Base-by-base conservation (phyloP, 2,113 vertebrate genomes). In the Mesoclemmys tuberculata region DNA sequence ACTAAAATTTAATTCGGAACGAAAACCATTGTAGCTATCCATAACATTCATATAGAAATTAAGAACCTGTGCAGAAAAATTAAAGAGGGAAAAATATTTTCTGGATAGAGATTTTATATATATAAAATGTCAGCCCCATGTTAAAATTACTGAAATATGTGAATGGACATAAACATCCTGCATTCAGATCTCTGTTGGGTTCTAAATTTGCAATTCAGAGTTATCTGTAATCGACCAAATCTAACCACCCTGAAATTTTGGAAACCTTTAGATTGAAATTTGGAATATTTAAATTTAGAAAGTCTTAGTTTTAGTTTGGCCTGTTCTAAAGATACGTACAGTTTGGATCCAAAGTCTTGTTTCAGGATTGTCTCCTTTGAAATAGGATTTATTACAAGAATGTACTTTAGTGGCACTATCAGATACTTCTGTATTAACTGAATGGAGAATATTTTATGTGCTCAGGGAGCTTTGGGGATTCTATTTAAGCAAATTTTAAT, bases 401-500 rank as follows among this genome's bases (percentile, higher is more conserved):
- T 24, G 3, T 91, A 58, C 8, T 85, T 22, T 13, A 64, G 18
- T 54, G 26, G 35, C 58, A 54, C 0, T 56, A 41, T 35, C 0
- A 0, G 51, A 90, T 86, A 44, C 38, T 6, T 44, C 52, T 75
- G 49, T 80, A 74, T 91, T 83, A 35, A 55, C n/a, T 86, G 79
- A 84, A 55, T 16, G 64, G 35, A 85, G 71, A 58, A 86, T 48
- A 21, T 82, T 92, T 93, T 49, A 51, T 77, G 79, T 27, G 44
- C 31, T 61, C 90, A 93, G 49, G 38, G 79, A 88, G 87, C 55
- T 38, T 19, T 75, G 81, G 61, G 10, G 31, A 18, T 91, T 82
- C 91, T 95, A 35, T 92, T 94, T 89, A 92, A 95, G 26, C 49
- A 56, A 87, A 35, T 26, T 84, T 58, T 89, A 92, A 46, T 80